Conservation (phyloP, 2,113 vertebrate genomes). For the Toxotes chatareus region DNA sequence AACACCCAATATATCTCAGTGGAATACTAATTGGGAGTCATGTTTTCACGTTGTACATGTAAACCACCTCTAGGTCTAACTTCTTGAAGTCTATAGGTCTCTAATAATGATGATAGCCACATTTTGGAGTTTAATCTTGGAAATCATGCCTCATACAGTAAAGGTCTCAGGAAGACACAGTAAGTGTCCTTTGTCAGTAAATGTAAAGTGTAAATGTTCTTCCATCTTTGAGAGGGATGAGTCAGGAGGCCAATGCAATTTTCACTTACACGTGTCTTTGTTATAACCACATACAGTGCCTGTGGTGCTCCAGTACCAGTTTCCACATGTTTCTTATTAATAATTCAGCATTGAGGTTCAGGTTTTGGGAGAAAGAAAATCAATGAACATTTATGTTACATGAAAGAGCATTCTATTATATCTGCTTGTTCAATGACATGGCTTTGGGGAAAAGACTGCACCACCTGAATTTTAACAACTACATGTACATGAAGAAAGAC, state of each 20-base stretch:
- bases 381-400: conserved; percentile 37
- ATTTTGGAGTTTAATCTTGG: not conserved
- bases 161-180: not conserved
- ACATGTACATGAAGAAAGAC: not conserved
- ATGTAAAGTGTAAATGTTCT: not conserved
- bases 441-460: conserved; percentile 20
- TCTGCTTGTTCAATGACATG: not conserved
- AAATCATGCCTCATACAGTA: no score
- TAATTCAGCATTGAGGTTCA: conserved; percentile 35
- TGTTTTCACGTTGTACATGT: not conserved
- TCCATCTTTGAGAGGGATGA: not conserved
- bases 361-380: conserved; percentile 33
- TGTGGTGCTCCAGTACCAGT: not conserved
- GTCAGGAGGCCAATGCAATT: conserved; percentile 1
- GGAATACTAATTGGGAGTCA: not conserved
- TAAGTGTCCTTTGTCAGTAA: no score
- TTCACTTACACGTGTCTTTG: conserved; percentile 20
- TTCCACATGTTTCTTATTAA: conserved; percentile 29
- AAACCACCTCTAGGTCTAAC: not conserved
- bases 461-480: not conserved
- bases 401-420: conserved; percentile 39
- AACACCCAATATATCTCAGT: not conserved
- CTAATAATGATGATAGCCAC: no score
- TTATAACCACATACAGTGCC: not conserved
- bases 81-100: not conserved